Evolutionary conservation across 2,888 invertebrate genomes (phyloP).

Genomic region (Ennomos fuscantarius): DNA sequence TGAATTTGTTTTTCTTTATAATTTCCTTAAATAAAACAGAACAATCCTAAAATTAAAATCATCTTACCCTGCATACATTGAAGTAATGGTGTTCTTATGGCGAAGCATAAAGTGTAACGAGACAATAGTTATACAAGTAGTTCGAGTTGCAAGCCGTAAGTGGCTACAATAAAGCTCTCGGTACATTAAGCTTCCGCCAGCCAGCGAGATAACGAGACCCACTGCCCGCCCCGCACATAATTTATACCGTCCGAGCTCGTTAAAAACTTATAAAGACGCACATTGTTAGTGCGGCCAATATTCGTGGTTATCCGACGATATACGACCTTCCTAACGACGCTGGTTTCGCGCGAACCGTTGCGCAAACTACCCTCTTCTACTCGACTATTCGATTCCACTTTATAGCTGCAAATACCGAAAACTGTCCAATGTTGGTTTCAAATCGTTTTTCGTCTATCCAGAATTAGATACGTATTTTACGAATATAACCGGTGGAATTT

Average conservation of each 20-base stretch:
- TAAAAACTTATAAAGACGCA: constrained; percentile 86
- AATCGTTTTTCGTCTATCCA: constrained; percentile 26
- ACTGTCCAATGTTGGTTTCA: constrained; percentile 25
- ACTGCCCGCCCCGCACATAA: constrained; percentile 81
- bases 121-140: constrained; percentile 48
- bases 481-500: constrained; percentile 32
- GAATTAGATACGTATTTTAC: constrained; percentile 17
- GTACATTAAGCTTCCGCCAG: constrained; percentile 84
- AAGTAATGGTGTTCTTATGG: constrained; percentile 34
- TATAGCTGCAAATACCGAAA: constrained; percentile 39
- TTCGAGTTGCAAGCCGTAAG: constrained; percentile 67
- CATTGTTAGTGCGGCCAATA: constrained; percentile 84
- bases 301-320: constrained; percentile 77
- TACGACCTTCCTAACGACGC: constrained; percentile 77
- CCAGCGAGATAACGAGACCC: constrained; percentile 84
- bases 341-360: constrained; percentile 55
- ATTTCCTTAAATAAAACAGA: constrained; percentile 4
- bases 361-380: constrained; percentile 60
- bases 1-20: neutral
- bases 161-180: constrained; percentile 84
- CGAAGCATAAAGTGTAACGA: constrained; percentile 44
- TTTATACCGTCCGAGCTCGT: constrained; percentile 85
- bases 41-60: constrained; percentile 15
- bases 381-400: constrained; percentile 47
- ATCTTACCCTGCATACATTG: constrained; percentile 11